Evolutionary conservation across 2,113 vertebrate species (phyloP), one percentile per base, ranked within the genome.

Genomic region (Tenrec ecaudatus): DNA sequence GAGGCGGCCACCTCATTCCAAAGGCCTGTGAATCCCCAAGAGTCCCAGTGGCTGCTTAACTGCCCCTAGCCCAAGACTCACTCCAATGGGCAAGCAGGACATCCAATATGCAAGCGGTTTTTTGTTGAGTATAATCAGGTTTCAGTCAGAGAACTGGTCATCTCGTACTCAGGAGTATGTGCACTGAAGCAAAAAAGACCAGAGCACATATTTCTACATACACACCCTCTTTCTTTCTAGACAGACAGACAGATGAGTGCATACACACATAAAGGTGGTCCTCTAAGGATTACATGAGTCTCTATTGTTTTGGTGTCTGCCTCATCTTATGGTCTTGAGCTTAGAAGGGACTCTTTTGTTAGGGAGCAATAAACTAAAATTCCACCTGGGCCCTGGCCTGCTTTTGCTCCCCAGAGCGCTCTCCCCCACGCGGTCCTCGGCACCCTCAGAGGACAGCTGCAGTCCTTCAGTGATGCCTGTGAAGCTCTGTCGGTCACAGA

Each of bases 391-490:
- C 8, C 15, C 31, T 3, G 19, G 33, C 47, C 31, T 83, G 40
- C n/a, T 47, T 57, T 62, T 89, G 40, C 5, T 25, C 95, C 47
- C 92, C 75, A 99, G 99, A 97, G 96, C 81, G 90, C 98, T 38
- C 98, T 99, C 36, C 98, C 98, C 89, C 97, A 86, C 22, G 97
- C 98, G 8, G 97, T 91, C 40, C 95, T 98, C 95, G 97, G 94
- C 14, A 92, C 96, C 19, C 96, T 99, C 95, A 96, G 97, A 10
- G 98, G 98, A 66, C 99, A 99, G 79, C 98, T 99, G 33, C 98
- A 98, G 95, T 98, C 98, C 58, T 99, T 99, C 96, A 99, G 98
- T 3, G 99, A 99, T 2, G 98, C 98, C 96, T 99, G 99, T 66
- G 99, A 99, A 60, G 99, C 99, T 11, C 96, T 99, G 92, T 98